Base-by-base conservation (phyloP, 2,113 vertebrate genomes). In the Osmerus mordax region DNA sequence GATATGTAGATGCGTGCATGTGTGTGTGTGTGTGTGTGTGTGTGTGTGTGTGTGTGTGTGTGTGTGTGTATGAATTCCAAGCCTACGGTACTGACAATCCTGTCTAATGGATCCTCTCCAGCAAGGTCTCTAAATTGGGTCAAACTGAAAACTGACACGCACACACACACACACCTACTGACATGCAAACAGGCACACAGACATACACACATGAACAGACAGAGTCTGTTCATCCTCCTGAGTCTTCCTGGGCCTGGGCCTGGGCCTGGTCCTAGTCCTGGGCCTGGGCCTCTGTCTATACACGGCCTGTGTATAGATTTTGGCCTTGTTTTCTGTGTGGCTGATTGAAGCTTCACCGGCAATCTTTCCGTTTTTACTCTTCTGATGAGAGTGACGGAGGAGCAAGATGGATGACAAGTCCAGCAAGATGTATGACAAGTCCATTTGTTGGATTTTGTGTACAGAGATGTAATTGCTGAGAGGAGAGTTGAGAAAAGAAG, bases 221-320 rank as follows among this genome's bases (percentile, higher is more conserved):
- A 86, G 76, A 86, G 85, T 88, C 81, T 88, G 82, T 87, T 86
- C 52, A 81, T 81, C 85, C 85, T 82, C 75, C 67, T 85, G 36
- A 41, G 8, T 41, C 36, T 9, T 41, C 36, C 36, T 41, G 36
- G 36, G 6, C 36, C 36, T 6, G 36, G 36, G 6, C 36, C 36
- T 6, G 36, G 36, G 7, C 8, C 36, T 41, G 36, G 36, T 41
- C 6, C 36, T 41, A 8, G 8, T 0, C 36, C 36, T 41, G 21
- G 21, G 21, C 21, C 21, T 21, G 36, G 36, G 7, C 8, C 36
- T 41, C 36, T 41, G 36, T 21, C 21, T 21, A 21, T 21, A 21
- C 21, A 21, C 21, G 8, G 1, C 36, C 36, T 41, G 36, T 41
- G 36, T 41, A 8, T 41, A 41, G 36, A 41, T 41, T 41, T 41